phyloP scores from a whole-genome alignment of 2,113 vertebrate genomes.

The Emydura subglobosa region DNA sequence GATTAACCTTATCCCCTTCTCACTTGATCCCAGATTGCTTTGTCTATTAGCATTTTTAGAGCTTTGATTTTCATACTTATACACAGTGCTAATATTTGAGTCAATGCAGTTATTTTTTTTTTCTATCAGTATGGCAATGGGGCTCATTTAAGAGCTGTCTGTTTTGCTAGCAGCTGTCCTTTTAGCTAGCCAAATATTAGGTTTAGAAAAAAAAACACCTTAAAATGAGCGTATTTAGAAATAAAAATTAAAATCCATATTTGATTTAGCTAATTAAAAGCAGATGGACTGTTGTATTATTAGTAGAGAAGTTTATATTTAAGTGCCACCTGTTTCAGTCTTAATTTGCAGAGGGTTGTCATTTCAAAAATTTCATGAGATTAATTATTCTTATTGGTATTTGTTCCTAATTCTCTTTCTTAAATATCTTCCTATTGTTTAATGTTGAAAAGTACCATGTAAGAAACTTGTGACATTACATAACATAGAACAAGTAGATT shows the following conservation, averaged over 20 bases:
- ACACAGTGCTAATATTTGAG: neutral
- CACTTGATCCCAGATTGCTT: slow-evolving; percentile 42
- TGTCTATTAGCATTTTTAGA: slow-evolving; percentile 10
- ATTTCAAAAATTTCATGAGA: neutral
- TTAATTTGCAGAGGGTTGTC: neutral
- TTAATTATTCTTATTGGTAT: neutral
- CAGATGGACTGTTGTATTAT: neutral
- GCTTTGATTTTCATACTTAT: neutral
- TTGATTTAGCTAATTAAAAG: neutral
- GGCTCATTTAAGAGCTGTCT: neutral
- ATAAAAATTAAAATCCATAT: neutral
- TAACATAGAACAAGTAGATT: neutral
- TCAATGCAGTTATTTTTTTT: neutral
- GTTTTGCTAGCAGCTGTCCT: neutral
- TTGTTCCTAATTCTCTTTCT: neutral
- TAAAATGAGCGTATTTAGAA: neutral
- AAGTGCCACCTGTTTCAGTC: neutral
- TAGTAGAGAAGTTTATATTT: neutral
- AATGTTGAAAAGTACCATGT: neutral
- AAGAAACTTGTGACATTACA: neutral
- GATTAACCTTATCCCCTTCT: neutral
- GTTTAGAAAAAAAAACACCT: neutral
- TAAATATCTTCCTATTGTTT: neutral
- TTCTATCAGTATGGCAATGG: neutral
- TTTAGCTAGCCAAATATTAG: neutral